phyloP scores from a whole-genome alignment of 1,140 invertebrate species.

The Leptonema lineaticorne region DNA sequence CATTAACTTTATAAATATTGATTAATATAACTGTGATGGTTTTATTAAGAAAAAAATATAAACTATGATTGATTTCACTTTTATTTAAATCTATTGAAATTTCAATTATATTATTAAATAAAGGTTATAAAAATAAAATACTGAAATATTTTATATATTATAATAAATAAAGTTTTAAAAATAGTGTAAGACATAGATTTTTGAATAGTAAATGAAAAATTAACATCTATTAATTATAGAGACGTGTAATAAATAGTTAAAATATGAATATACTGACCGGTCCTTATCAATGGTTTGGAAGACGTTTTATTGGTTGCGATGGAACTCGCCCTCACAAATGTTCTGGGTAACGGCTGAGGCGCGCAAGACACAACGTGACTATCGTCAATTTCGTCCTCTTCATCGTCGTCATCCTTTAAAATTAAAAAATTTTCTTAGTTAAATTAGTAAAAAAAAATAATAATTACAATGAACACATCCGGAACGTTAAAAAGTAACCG shows the following conservation, averaged over 20 bases:
- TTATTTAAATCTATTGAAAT: too few species aligned
- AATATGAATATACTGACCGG: slow-evolving; percentile 33
- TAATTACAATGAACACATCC: too few species aligned
- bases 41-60: too few species aligned
- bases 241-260: not conserved
- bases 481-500: too few species aligned
- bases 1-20: too few species aligned
- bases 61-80: too few species aligned
- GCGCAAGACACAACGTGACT: slow-evolving; percentile 48
- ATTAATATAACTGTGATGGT: too few species aligned
- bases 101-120: too few species aligned
- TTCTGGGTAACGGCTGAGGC: slow-evolving; percentile 53
- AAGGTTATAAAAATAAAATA: too few species aligned
- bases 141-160: not conserved
- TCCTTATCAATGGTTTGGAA: slow-evolving; percentile 64
- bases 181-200: too few species aligned
- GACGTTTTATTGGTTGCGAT: slow-evolving; percentile 47
- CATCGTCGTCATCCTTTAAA: slow-evolving; percentile 56
- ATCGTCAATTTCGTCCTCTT: slow-evolving; percentile 54
- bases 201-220: not conserved
- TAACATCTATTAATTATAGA: not conserved
- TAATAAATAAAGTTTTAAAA: too few species aligned
- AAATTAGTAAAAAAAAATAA: too few species aligned
- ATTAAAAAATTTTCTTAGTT: not conserved
- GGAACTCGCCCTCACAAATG: slow-evolving; percentile 42